Conservation (phyloP, 2,888 invertebrate genomes). For the Phortica magna region DNA sequence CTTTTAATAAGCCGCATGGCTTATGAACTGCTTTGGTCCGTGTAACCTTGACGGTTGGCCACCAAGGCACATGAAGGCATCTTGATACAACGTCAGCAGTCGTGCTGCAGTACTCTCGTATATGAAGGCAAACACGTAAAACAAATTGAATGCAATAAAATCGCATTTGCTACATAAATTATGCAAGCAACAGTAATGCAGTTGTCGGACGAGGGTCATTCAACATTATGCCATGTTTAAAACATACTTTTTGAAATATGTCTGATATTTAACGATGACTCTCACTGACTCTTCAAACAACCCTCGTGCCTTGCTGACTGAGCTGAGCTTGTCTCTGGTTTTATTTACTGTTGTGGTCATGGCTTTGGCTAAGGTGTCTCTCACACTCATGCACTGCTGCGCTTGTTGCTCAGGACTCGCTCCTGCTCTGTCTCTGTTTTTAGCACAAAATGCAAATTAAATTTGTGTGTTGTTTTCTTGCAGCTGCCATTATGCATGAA, state of each 20-base stretch:
- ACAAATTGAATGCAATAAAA: conserved; percentile 28
- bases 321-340: background rate
- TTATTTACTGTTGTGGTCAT: background rate
- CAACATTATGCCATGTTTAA: background rate
- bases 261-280: background rate
- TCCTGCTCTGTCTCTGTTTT: background rate
- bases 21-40: background rate
- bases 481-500: conserved; percentile 39
- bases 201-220: background rate
- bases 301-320: background rate
- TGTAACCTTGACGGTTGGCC: background rate
- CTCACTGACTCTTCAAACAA: background rate
- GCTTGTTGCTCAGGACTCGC: no score
- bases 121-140: background rate
- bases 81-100: background rate
- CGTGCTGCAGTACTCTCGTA: background rate
- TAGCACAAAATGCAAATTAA: conserved; percentile 47
- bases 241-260: background rate
- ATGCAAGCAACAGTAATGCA: conserved; percentile 31
- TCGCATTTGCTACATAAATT: conserved; percentile 34
- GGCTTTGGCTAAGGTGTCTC: background rate
- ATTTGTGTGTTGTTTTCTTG: conserved; percentile 34
- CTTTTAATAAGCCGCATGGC: background rate
- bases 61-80: background rate
- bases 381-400: background rate